Evolutionary conservation across 2,113 vertebrate species (phyloP).

Genomic region (Muscicapa adusta): DNA sequence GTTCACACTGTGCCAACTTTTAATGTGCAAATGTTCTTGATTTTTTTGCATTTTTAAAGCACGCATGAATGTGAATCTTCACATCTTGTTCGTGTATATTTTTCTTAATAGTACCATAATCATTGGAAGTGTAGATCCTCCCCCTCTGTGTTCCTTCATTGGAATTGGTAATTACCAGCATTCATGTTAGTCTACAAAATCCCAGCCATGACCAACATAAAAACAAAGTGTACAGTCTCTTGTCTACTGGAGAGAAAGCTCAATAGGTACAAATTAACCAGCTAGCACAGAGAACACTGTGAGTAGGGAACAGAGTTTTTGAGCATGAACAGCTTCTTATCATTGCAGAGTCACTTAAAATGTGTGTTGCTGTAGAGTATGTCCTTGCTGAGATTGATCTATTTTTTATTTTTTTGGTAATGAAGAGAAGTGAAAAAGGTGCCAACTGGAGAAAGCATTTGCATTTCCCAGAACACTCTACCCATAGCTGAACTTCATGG

Average conservation of each 20-base stretch:
- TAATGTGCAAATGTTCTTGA: conserved; percentile 18
- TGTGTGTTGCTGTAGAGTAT: background rate
- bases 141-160: background rate
- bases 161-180: conserved; percentile 11
- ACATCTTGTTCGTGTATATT: background rate
- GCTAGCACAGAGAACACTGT: background rate
- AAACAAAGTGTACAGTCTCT: background rate
- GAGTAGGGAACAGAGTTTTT: background rate
- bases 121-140: background rate
- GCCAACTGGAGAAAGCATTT: background rate
- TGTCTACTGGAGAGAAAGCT: background rate
- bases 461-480: background rate
- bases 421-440: background rate
- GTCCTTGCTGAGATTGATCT: background rate
- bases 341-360: background rate
- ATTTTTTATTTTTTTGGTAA: background rate
- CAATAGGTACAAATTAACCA: background rate
- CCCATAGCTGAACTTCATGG: background rate
- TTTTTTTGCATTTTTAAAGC: conserved; percentile 25
- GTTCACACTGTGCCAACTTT: conserved; percentile 68
- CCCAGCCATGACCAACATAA: background rate
- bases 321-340: background rate
- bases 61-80: conserved; percentile 61
- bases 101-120: background rate
- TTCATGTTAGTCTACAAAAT: background rate